Percentiles rank a stretch among this genome's conserved stretches.
Evolutionary conservation across 2,113 vertebrate species (phyloP).

Genomic region (Gadus macrocephalus): DNA sequence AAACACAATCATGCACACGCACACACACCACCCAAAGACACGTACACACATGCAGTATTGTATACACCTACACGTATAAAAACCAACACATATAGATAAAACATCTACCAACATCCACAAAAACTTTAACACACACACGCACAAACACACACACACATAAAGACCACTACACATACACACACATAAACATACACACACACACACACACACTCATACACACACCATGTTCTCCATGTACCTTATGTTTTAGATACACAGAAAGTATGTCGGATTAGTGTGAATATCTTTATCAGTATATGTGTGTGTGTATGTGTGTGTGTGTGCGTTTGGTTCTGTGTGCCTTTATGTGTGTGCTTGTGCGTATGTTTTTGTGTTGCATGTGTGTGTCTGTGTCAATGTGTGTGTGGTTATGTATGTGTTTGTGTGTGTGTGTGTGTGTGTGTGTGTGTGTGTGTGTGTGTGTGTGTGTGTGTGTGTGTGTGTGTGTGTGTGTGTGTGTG

Average conservation of each 20-base stretch:
- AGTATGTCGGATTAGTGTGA: not conserved
- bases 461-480: not conserved
- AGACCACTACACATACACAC: not conserved
- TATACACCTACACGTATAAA: too few relatives aligned
- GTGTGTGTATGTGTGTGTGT: slow-evolving; percentile 2
- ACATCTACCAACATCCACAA: too few relatives aligned
- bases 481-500: not conserved
- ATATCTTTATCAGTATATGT: not conserved
- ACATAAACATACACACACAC: too few relatives aligned
- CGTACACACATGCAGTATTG: too few relatives aligned
- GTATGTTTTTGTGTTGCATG: not conserved
- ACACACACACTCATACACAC: not conserved
- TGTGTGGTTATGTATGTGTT: not conserved
- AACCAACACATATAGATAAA: too few relatives aligned
- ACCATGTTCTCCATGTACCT: not conserved
- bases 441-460: not conserved
- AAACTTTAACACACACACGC: too few relatives aligned
- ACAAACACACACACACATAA: too few relatives aligned
- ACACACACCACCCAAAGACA: too few relatives aligned
- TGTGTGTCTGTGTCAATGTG: not conserved
- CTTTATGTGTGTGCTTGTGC: not conserved
- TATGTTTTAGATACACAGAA: not conserved
- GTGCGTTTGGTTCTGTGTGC: not conserved
- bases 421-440: slow-evolving; percentile 3
- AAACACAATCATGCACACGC: not conserved